Percentiles rank a stretch among this genome's conserved stretches.
phyloP scores from a whole-genome alignment of 2,113 vertebrate genomes.

The Oryzias celebensis region DNA sequence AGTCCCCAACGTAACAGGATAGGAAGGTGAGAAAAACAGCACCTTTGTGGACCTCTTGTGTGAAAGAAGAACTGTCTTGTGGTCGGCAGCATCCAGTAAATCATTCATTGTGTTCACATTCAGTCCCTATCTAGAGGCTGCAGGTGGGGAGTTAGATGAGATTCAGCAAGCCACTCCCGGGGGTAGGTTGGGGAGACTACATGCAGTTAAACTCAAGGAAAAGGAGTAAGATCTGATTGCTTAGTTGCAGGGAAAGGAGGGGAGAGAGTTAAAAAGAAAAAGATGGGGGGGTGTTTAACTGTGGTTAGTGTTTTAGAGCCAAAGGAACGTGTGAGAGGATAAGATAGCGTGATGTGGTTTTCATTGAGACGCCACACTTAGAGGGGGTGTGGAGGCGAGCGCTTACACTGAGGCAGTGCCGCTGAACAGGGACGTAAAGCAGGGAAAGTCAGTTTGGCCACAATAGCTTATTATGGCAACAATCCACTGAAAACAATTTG shows the following conservation, averaged over 20 bases:
- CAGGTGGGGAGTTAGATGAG: constrained; percentile 52
- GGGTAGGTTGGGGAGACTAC: background rate
- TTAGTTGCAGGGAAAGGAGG: constrained; percentile 16
- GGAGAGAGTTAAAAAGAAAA: constrained; percentile 27
- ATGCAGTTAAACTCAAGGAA: constrained; percentile 29
- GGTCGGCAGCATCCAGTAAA: constrained; percentile 58
- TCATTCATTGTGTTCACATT: constrained; percentile 63
- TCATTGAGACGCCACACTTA: constrained; percentile 50
- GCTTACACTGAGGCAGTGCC: constrained; percentile 7
- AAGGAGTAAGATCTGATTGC: constrained; percentile 46
- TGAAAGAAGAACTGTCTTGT: constrained; percentile 58
- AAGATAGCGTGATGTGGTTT: constrained; percentile 74
- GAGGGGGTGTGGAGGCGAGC: constrained; percentile 38
- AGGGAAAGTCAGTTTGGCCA: constrained; percentile 64
- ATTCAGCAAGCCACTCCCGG: constrained; percentile 20
- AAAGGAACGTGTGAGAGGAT: constrained; percentile 74
- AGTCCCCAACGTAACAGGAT: background rate
- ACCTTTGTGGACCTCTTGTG: constrained; percentile 18
- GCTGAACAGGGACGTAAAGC: constrained; percentile 33
- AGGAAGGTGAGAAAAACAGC: constrained; percentile 20
- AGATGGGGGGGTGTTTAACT: constrained; percentile 29
- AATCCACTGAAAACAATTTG: constrained; percentile 9
- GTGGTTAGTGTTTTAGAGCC: constrained; percentile 58
- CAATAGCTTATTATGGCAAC: constrained; percentile 37
- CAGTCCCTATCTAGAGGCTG: constrained; percentile 61